Percentiles rank a stretch among this genome's conserved stretches.
Conservation (phyloP, 2,888 invertebrate genomes). For the Leucophenga maculata region DNA sequence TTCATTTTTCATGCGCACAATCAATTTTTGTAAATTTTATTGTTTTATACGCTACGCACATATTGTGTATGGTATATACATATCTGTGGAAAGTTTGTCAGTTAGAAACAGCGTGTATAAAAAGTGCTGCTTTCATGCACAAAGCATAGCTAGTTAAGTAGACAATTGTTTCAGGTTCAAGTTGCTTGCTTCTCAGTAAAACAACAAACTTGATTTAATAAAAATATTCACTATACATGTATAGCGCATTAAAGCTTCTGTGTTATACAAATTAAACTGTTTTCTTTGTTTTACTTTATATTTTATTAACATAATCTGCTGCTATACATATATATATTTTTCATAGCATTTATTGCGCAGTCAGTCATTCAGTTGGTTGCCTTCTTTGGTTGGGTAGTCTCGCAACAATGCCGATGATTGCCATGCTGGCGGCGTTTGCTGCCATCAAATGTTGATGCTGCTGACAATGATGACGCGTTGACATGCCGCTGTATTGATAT, state of each 20-base stretch:
- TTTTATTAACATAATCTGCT: constrained; percentile 2
- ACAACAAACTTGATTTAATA: too few species aligned
- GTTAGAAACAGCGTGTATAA: too few species aligned
- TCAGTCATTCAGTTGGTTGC: constrained; percentile 1
- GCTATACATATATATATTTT: neutral
- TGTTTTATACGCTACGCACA: too few species aligned
- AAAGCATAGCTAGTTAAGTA: too few species aligned
- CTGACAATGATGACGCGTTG: constrained; percentile 4
- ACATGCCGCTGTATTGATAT: constrained; percentile 42
- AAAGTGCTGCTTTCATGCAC: too few species aligned
- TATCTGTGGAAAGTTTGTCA: too few species aligned
- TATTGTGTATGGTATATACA: too few species aligned
- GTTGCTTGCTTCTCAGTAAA: too few species aligned
- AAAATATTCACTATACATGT: too few species aligned
- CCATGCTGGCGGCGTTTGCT: constrained; percentile 1
- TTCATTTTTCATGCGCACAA: constrained; percentile 20
- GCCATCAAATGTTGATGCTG: neutral
- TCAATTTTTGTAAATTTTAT: constrained; percentile 23
- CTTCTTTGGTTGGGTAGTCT: neutral
- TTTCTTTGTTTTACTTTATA: neutral
- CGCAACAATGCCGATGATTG: constrained; percentile 5
- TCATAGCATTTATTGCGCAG: neutral
- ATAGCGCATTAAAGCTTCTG: too few species aligned
- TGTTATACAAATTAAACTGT: too few species aligned
- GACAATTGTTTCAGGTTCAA: too few species aligned